Percentiles rank a stretch among this genome's conserved stretches.
Evolutionary conservation across 2,797 vertebrate genomes (phyloP).

Genomic region (Potorous gilbertii): DNA sequence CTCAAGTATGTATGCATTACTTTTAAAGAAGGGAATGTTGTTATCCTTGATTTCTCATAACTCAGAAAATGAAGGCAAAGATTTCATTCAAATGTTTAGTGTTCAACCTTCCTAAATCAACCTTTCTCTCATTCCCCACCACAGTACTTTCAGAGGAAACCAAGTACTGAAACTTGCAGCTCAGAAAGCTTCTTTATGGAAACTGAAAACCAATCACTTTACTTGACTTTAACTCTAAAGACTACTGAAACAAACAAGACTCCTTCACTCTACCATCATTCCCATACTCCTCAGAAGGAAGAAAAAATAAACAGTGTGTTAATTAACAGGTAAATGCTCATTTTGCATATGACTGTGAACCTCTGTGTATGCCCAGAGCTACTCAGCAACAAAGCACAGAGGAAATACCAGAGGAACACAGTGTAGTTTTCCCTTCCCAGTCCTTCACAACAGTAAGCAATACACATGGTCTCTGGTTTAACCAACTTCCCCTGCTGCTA

Average conservation of each 20-base stretch:
- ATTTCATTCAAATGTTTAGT: conserved; percentile 32
- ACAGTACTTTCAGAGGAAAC: conserved; percentile 19
- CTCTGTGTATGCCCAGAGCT: conserved; percentile 45
- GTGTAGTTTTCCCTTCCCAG: conserved; percentile 43
- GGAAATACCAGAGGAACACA: conserved; percentile 69
- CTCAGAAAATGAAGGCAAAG: conserved; percentile 16
- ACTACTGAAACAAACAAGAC: conserved; percentile 36
- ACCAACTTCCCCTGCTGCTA: neutral
- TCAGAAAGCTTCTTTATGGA: conserved; percentile 26
- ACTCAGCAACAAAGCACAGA: neutral
- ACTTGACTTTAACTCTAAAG: conserved; percentile 33
- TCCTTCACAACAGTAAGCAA: conserved; percentile 43
- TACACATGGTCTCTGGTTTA: conserved; percentile 50
- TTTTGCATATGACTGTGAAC: conserved; percentile 53
- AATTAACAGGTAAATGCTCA: conserved; percentile 61
- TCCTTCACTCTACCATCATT: conserved; percentile 24
- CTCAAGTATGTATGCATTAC: neutral
- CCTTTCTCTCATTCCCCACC: neutral
- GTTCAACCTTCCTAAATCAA: neutral
- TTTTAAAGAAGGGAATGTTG: conserved; percentile 33
- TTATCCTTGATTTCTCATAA: conserved; percentile 6
- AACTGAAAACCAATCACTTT: neutral
- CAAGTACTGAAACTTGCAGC: neutral
- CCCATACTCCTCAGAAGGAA: conserved; percentile 59
- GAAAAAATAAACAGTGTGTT: conserved; percentile 67